Evolutionary conservation across 2,113 vertebrate genomes (phyloP), one percentile per base, ranked within the genome.

Genomic region (Sapayoa aenigma): DNA sequence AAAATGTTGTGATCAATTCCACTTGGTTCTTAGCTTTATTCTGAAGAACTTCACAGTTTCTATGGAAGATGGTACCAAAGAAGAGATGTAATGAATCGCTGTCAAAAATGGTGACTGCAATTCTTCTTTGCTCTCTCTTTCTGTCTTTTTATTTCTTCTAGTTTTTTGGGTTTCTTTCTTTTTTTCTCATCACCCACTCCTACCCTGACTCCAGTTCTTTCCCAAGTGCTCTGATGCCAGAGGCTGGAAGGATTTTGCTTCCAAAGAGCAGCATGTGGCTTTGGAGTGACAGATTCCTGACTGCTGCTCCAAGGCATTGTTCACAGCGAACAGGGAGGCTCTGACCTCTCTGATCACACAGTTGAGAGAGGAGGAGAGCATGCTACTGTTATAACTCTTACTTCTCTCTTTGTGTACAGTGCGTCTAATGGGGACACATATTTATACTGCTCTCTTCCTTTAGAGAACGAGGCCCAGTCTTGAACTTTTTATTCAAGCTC

Each of bases 281-380:
- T 56, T 75, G 92, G 88, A 96, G 85, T 93, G 94, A 96, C 96
- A 97, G 95, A 97, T 95, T 96, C 95, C 94, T 93, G 88, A 92
- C 94, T 96, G 85, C 88, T 89, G 93, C 96, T 97, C 93, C 94
- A 95, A 97, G 96, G 93, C 96, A 97, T 97, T 96, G 94, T 97
- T 97, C 96, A 65, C 49, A 92, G 69, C 0, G 0, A 96, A 94
- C 87, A 75, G 68, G 85, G 92, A 96, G 86, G 83, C 68, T 96
- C 80, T 97, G 95, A 97, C 96, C 96, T 93, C 94, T 93, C 79
- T 89, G 93, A 96, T 97, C 93, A 82, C 75, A 88, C 76, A 95
- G 76, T 90, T 89, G 86, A 96, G 83, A 92, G 92, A 94, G 73
- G 87, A 96, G 85, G 68, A 94, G 88, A 93, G 80, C 79, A 82